These are phyloP conservation scores for Temnothorax unifasciatus DNA, from an alignment of 2,888 invertebrate species.

Conservation along the genomic window DNA sequence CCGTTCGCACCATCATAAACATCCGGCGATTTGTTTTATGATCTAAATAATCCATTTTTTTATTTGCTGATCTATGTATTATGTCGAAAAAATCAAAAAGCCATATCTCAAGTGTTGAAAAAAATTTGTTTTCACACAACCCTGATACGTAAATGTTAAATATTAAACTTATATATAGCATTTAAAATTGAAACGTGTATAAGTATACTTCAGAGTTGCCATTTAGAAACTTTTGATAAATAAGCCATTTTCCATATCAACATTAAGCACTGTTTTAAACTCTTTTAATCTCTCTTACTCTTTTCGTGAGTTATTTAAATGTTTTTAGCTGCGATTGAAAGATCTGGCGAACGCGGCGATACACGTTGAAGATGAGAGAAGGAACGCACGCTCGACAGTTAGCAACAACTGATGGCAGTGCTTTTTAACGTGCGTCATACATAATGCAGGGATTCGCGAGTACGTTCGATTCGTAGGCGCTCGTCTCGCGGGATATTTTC, in stretches of 20 bases:
- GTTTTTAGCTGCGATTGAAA: neutral
- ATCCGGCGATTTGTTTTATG: conserved; percentile 26
- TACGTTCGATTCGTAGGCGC: conserved; percentile 55
- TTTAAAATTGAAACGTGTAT: neutral
- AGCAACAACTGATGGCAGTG: conserved; percentile 4
- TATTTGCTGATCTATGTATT: neutral
- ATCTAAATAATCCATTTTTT: conserved; percentile 30
- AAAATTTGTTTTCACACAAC: neutral
- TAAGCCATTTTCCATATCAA: neutral
- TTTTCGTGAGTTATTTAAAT: conserved; percentile 3
- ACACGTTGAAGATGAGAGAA: neutral
- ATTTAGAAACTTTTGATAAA: neutral
- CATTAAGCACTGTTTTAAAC: neutral
- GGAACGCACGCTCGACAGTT: neutral
- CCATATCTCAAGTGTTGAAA: neutral
- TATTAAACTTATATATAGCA: neutral
- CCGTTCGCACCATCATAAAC: conserved; percentile 14
- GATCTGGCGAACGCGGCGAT: conserved; percentile 18
- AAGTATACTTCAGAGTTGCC: neutral
- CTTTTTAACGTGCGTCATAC: conserved; percentile 67
- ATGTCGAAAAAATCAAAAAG: neutral
- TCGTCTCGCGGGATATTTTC: conserved; percentile 65
- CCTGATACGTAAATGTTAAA: neutral
- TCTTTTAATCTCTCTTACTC: neutral
- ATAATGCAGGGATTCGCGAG: conserved; percentile 47